Evolutionary conservation across 2,797 vertebrate genomes (phyloP), one percentile per base, ranked within the genome.

Genomic region (Merluccius polli): DNA sequence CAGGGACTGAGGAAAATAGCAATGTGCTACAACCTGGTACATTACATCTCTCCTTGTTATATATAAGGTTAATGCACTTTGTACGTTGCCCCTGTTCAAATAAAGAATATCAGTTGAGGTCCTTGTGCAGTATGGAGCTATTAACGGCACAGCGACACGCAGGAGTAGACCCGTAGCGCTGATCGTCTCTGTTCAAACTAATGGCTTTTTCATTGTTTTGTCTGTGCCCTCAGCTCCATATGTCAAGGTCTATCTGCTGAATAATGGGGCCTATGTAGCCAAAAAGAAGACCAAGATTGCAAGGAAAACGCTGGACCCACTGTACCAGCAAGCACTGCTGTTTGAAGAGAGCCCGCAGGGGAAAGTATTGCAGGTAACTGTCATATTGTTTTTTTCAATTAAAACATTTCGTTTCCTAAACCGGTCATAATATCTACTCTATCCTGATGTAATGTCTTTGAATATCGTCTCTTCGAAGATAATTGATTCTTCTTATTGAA

Each of bases 201-300:
- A 88, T 81, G 41, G 35, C 27, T 32, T 18, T 69, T 5, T 69
- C 31, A 24, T 82, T 75, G 76, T 79, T 82, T 73, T 78, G 76
- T 78, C 41, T 79, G 73, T 83, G 16, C 75, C 76, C 85, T 85
- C 90, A 99, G 98, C 98, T 89, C 97, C 98, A 0, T 99, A 99
- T 71, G 98, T 99, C 86, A 99, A 99, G 91, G 97, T 99, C 27
- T 99, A 99, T 81, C 92, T 99, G 87, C 90, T 99, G 91, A 97
- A 98, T 91, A 98, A 98, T 32, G 97, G 98, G 86, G 94, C 96
- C 0, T 98, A 98, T 74, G 95, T 99, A 92, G 97, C 96, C 90
- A 99, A 99, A 92, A 99, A 98, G 94, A 99, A 99, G 94, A 99
- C 98, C 78, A 98, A 98, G 92, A 99, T 99, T 92, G 97, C 98